These are phyloP conservation scores for Podocnemis expansa DNA, from an alignment of 2,113 vertebrate species.

Conservation along the genomic window DNA sequence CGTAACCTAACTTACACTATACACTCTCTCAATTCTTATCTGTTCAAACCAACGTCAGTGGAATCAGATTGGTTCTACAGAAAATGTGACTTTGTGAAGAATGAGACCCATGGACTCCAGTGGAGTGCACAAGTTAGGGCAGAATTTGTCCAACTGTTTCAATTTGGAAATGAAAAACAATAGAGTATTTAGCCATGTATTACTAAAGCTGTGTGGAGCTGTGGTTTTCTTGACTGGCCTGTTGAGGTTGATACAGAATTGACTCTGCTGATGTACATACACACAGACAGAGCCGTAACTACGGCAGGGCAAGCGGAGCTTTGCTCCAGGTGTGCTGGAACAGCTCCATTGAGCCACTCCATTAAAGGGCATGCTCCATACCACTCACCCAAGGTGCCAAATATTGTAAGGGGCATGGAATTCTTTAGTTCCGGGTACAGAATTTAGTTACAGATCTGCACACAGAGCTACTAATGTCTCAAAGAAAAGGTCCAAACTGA, in stretches of 20 bases:
- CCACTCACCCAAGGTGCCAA: too few species aligned
- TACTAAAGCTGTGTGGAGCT: neutral
- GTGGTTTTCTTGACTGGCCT: neutral
- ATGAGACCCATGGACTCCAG: neutral
- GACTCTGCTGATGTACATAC: rapidly evolving
- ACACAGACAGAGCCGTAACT: too few species aligned
- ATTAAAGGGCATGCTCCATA: too few species aligned
- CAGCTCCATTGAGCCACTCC: too few species aligned
- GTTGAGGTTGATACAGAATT: neutral
- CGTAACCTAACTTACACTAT: neutral
- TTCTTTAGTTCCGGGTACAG: too few species aligned
- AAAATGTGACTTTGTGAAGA: neutral
- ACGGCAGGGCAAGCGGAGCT: too few species aligned
- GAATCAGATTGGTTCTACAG: neutral
- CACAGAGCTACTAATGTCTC: neutral
- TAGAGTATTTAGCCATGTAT: neutral
- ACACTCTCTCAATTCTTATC: neutral
- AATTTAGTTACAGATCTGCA: too few species aligned
- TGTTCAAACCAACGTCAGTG: neutral
- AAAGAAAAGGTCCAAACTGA: neutral
- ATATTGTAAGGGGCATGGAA: too few species aligned
- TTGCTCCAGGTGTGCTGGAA: too few species aligned
- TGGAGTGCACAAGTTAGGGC: neutral
- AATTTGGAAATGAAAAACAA: neutral
- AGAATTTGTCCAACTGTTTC: neutral